Evolutionary conservation across 2,888 invertebrate genomes (phyloP), one percentile per base, ranked within the genome.

Genomic region (Crocallis elinguaria): DNA sequence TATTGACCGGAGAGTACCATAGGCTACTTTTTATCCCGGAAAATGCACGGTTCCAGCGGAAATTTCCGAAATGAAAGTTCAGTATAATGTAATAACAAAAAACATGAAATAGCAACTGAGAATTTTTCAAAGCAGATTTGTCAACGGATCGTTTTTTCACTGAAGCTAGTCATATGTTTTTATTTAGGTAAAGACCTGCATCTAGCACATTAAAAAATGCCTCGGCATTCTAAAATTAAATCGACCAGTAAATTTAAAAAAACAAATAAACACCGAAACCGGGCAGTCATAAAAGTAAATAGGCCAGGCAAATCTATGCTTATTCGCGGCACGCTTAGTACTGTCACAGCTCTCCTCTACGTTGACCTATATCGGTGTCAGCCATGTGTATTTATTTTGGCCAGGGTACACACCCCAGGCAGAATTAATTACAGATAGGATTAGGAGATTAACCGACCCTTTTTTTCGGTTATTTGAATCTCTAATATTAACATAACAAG

Each of bases 361-460:
- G 9, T 44, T 36, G 41, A 21, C 30, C 45, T 39, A 44, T 29
- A 45, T 45, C 39, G 11, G 12, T 9, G 17, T 6, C 19, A 41
- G 25, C 39, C 58, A 49, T 55, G 51, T 54, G 45, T 59, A 29
- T 58, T 61, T 54, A 54, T 53, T 46, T 53, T 49, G 46, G 39
- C 37, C 41, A 14, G 36, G 42, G 4, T 33, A 43, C 42, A 45
- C 45, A 45, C 46, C 57, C 49, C 54, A 43, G 48, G 12, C 30
- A 41, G 62, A 60, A 60, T 62, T 62, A 62, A 60, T 62, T 57
- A 59, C 52, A 30, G 48, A 30, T 45, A 44, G 43, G 59, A 62
- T 57, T 58, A 58, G 21, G 33, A 29, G 42, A 52, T 46, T 46
- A 42, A 25, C 46, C 32, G 59, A 54, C 56, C 59, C 44, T 44